Conservation (phyloP, 2,888 invertebrate genomes). For the Pyrochroa serraticornis region DNA sequence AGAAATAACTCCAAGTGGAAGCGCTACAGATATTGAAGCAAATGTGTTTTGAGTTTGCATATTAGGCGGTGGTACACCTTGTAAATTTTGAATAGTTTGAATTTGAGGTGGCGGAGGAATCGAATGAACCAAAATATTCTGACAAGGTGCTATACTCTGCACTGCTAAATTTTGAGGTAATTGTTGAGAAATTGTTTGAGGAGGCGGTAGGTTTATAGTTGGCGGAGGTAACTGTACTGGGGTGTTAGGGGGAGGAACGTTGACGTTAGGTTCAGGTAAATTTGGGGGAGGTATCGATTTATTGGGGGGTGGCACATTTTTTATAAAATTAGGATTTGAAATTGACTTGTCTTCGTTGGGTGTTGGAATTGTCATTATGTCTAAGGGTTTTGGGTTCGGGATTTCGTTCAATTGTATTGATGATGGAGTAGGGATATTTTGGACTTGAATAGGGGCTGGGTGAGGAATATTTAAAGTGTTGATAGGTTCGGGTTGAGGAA, state of each 20-base stretch:
- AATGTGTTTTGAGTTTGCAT: conserved; percentile 29
- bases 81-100: conserved; percentile 22
- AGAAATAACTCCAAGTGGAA: conserved; percentile 42
- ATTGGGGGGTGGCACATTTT: conserved; percentile 58
- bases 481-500: conserved; percentile 63
- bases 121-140: conserved; percentile 46
- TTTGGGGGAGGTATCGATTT: conserved; percentile 57
- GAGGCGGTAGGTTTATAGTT: conserved; percentile 28
- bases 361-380: conserved; percentile 64
- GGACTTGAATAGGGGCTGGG: conserved; percentile 60
- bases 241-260: conserved; percentile 40
- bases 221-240: conserved; percentile 41
- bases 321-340: conserved; percentile 54
- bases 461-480: conserved; percentile 60
- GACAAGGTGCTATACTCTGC: conserved; percentile 38
- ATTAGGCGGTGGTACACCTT: conserved; percentile 16
- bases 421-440: conserved; percentile 67
- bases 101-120: conserved; percentile 37
- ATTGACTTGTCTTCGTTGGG: conserved; percentile 52
- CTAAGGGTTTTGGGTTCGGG: conserved; percentile 67
- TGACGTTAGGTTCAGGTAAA: conserved; percentile 45
- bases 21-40: conserved; percentile 41
- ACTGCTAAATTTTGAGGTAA: conserved; percentile 30
- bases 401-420: conserved; percentile 67
- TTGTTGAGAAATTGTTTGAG: conserved; percentile 18